A percentile compares a stretch with the other conserved stretches of the same genome.
Evolutionary conservation across 2,797 vertebrate genomes (phyloP).

Genomic region (Lycodopsis pacificus): DNA sequence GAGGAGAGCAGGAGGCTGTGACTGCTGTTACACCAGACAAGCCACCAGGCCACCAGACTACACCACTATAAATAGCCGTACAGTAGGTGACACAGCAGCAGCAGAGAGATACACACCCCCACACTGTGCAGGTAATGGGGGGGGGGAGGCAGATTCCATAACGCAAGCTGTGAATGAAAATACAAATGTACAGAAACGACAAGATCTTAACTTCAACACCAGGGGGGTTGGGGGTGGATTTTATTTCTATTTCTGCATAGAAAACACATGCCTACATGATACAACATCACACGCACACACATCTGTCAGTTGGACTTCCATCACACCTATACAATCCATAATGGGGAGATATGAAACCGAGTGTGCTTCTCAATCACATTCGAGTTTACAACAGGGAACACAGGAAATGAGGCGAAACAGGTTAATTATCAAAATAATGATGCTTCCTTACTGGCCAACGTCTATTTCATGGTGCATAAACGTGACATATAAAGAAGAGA

Average conservation of each 20-base stretch:
- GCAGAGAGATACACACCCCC: background rate
- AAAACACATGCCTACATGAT: slow-evolving; percentile 80
- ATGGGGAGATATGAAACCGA: slow-evolving; percentile 48
- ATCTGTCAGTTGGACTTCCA: slow-evolving; percentile 61
- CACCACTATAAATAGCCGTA: slow-evolving; percentile 57
- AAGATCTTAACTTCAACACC: slow-evolving; percentile 42
- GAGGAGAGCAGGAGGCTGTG: slow-evolving; percentile 64
- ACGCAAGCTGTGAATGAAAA: slow-evolving; percentile 25
- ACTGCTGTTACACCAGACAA: slow-evolving; percentile 47
- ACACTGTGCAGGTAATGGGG: slow-evolving; percentile 17
- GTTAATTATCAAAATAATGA: slow-evolving; percentile 75
- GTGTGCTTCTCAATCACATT: slow-evolving; percentile 48
- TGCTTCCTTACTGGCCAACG: slow-evolving; percentile 54
- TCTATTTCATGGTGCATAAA: slow-evolving; percentile 54
- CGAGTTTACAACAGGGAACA: slow-evolving; percentile 40
- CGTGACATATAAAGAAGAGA: slow-evolving; percentile 49
- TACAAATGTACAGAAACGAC: background rate
- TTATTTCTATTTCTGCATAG: slow-evolving; percentile 81
- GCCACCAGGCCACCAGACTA: slow-evolving; percentile 44
- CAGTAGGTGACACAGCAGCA: slow-evolving; percentile 37
- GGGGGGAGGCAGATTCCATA: slow-evolving; percentile 15
- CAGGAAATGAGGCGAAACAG: slow-evolving; percentile 56
- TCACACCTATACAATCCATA: slow-evolving; percentile 63
- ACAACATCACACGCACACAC: slow-evolving; percentile 42
- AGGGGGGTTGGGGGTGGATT: slow-evolving; percentile 34